Evolutionary conservation across 1,140 invertebrate genomes (phyloP).

Genomic region (Chymomyza costata): DNA sequence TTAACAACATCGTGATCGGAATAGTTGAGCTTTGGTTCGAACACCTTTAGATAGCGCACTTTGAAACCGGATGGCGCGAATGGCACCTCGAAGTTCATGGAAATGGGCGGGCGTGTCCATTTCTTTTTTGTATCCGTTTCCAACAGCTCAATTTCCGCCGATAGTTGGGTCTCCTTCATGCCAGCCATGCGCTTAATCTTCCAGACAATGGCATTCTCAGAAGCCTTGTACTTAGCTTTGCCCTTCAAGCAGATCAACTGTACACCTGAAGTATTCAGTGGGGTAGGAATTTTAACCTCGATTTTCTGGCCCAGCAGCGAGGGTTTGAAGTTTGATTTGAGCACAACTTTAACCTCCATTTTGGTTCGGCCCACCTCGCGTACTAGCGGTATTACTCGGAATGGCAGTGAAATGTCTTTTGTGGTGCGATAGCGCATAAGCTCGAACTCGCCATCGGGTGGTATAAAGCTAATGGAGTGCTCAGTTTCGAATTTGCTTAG

Average conservation of each 20-base stretch:
- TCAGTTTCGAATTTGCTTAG: slow-evolving; percentile 99
- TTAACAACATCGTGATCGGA: slow-evolving; percentile 99
- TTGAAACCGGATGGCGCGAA: slow-evolving; percentile 98
- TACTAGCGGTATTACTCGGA: slow-evolving; percentile 98
- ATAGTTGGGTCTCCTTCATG: slow-evolving; percentile 99
- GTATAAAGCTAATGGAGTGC: slow-evolving; percentile 99
- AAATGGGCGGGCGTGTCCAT: slow-evolving; percentile 99
- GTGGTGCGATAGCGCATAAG: slow-evolving; percentile 99
- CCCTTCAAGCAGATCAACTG: slow-evolving; percentile 99
- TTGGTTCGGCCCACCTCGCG: slow-evolving; percentile 98
- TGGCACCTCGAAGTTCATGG: slow-evolving; percentile 99
- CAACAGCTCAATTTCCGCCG: slow-evolving; percentile 99
- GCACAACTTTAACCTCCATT: slow-evolving; percentile 99
- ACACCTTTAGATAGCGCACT: slow-evolving; percentile 99
- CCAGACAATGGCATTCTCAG: slow-evolving; percentile 99
- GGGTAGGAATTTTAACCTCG: slow-evolving; percentile 99
- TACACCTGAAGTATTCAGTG: slow-evolving; percentile 98
- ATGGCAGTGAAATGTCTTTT: slow-evolving; percentile 99
- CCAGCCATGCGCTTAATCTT: slow-evolving; percentile 99
- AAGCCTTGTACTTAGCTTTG: slow-evolving; percentile 99
- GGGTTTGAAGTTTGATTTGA: slow-evolving; percentile 99
- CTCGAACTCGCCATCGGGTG: slow-evolving; percentile 99
- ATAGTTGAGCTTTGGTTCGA: slow-evolving; percentile 99
- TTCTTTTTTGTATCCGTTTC: slow-evolving; percentile 99
- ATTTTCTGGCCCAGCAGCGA: slow-evolving; percentile 99